Conservation (phyloP, 2,888 invertebrate species). For the Ormyrus rosae region DNA sequence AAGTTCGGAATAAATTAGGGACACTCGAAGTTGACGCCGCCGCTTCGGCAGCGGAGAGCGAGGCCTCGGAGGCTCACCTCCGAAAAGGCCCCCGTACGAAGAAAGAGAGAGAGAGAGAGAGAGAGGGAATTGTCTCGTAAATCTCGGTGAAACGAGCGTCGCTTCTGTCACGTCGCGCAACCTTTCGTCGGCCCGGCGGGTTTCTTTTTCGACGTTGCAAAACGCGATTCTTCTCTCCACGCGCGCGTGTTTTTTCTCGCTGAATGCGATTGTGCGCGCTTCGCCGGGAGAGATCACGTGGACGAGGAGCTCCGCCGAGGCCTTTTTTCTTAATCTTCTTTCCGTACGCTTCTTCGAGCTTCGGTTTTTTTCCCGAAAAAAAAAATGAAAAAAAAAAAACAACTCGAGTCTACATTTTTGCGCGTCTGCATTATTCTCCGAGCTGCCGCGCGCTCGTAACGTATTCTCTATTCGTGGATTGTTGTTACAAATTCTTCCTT, state of each 20-base stretch:
- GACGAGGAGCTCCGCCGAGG: not conserved
- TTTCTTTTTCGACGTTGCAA: slow-evolving; percentile 57
- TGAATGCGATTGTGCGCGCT: slow-evolving; percentile 6
- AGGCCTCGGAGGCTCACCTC: too few species aligned
- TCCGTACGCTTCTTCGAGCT: slow-evolving; percentile 7
- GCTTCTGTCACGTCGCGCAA: slow-evolving; percentile 58
- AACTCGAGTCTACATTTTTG: not conserved
- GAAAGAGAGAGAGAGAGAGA: slow-evolving; percentile 12
- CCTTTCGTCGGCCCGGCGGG: slow-evolving; percentile 56
- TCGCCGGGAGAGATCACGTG: slow-evolving; percentile 22
- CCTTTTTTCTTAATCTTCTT: slow-evolving; percentile 15
- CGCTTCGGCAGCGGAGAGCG: too few species aligned
- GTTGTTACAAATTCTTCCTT: slow-evolving; percentile 4
- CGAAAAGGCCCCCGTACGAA: too few species aligned
- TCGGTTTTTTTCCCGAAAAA: slow-evolving; percentile 11
- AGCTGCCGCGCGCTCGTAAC: not conserved
- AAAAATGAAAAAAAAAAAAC: not conserved
- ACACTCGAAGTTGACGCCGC: too few species aligned
- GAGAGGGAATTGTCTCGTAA: slow-evolving; percentile 63
- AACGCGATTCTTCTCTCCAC: slow-evolving; percentile 8
- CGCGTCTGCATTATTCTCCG: not conserved
- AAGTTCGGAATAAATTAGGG: too few species aligned
- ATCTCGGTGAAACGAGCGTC: slow-evolving; percentile 62
- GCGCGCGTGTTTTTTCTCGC: slow-evolving; percentile 8
- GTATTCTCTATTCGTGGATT: not conserved